Evolutionary conservation across 1,140 invertebrate genomes (phyloP).

Genomic region (Neodiprion lecontei): DNA sequence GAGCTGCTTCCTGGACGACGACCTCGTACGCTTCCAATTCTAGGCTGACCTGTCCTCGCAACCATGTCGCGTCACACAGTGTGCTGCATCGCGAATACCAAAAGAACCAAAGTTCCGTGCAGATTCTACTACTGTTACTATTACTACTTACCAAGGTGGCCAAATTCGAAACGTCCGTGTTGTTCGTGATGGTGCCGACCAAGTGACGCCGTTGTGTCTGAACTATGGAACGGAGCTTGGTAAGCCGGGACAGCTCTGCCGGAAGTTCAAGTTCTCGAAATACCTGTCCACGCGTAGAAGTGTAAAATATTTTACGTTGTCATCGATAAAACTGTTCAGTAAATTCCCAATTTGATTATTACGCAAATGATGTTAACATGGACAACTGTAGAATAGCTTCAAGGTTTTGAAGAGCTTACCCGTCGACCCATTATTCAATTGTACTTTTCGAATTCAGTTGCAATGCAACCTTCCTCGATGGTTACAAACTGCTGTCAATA

Average conservation of each 20-base stretch:
- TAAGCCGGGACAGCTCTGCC: conserved; percentile 70
- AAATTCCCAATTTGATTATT: not conserved
- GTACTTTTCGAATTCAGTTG: no score
- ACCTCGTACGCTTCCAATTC: conserved; percentile 44
- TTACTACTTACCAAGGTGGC: conserved; percentile 60
- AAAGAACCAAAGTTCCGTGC: no score
- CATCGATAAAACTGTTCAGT: not conserved
- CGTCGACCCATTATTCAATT: no score
- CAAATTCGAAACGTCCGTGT: conserved; percentile 64
- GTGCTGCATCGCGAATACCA: no score
- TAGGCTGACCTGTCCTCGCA: conserved; percentile 33
- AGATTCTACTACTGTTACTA: no score
- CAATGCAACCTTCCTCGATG: no score
- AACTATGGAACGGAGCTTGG: conserved; percentile 62
- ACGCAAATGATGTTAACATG: not conserved
- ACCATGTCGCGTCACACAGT: not conserved
- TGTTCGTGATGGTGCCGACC: conserved; percentile 65
- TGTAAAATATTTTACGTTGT: not conserved
- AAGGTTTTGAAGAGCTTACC: conserved; percentile 16
- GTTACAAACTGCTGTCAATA: no score
- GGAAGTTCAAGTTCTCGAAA: conserved; percentile 77
- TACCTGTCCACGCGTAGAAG: conserved; percentile 62
- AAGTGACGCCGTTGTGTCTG: conserved; percentile 60
- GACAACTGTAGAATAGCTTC: not conserved
- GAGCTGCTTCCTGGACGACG: conserved; percentile 69